These are phyloP conservation scores for Vimba vimba DNA, from an alignment of 2,113 vertebrate genomes.

Conservation along the genomic window DNA sequence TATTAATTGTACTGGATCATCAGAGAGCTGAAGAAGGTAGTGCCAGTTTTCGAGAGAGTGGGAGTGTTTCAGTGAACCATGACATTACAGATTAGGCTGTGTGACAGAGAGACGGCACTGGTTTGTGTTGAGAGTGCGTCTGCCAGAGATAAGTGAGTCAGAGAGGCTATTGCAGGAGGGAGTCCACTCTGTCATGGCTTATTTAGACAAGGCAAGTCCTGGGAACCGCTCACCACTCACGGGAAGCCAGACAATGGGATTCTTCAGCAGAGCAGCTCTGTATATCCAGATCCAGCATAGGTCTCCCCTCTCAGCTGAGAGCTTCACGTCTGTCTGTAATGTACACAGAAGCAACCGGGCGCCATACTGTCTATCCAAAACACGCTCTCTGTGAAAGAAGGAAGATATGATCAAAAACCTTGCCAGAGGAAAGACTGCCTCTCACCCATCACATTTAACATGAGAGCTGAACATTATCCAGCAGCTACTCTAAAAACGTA, in stretches of 20 bases:
- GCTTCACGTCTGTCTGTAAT: conserved; percentile 55
- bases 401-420: conserved; percentile 54
- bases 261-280: conserved; percentile 32
- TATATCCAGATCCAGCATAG: conserved; percentile 39
- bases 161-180: conserved; percentile 54
- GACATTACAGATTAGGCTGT: conserved; percentile 50
- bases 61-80: conserved; percentile 39
- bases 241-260: conserved; percentile 55
- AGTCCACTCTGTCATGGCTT: conserved; percentile 64
- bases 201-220: conserved; percentile 63
- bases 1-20: conserved; percentile 1
- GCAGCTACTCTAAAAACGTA: conserved; percentile 13
- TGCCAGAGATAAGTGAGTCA: conserved; percentile 60
- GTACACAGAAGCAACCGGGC: conserved; percentile 60
- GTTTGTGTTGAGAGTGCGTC: conserved; percentile 56
- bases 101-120: conserved; percentile 46
- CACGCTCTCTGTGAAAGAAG: conserved; percentile 36
- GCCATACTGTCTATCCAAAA: conserved; percentile 59
- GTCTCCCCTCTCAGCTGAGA: conserved; percentile 41
- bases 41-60: conserved; percentile 30
- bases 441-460: conserved; percentile 42
- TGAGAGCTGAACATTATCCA: conserved; percentile 32
- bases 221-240: conserved; percentile 55
- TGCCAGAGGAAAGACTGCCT: conserved; percentile 46
- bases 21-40: conserved; percentile 36